Base-by-base conservation (phyloP, 2,113 vertebrate species). In the Limanda limanda region DNA sequence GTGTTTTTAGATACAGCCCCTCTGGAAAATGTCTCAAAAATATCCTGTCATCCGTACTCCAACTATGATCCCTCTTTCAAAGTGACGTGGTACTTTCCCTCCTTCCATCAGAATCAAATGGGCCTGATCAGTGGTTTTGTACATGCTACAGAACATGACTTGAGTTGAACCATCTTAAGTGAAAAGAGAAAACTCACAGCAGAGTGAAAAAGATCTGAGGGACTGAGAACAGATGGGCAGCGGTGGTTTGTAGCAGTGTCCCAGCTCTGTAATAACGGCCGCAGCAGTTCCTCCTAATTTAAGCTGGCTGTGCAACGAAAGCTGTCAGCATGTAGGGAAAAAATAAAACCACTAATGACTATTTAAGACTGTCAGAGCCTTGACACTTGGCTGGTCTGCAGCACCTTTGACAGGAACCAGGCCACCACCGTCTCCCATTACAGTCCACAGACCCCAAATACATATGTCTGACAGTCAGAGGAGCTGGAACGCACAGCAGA, bases 261-360 rank as follows among this genome's bases (percentile, higher is more conserved):
- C 18, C 51, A 54, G 51, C 20, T 8, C 63, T 72, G 68, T 17
- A 25, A 61, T 11, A 12, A 18, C 20, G 23, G 66, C 78, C 83
- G 24, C 74, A 79, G 27, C 54, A 10, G 14, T 42, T 48, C 31
- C 40, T 31, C 5, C 54, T 66, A 56, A 54, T 64, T 62, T 59
- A 65, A 77, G 25, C 35, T 75, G 76, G 64, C 68, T 35, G 54
- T 45, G 64, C 24, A 68, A 47, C 59, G 20, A 68, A 47, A 79
- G 61, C 74, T 71, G 71, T 84, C 82, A 68, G 66, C 21, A 42
- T 21, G 54, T 3, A 35, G 27, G 47, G 60, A 23, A 45, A 61
- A 57, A 82, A 67, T 20, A 73, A 75, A 42, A 79, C 72, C 71
- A 75, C 78, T 76, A 89, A 86, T 74, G 21, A 74, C 74, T 81